A percentile compares a stretch with the other conserved stretches of the same genome.
phyloP scores from a whole-genome alignment of 2,888 invertebrate genomes.

The Seladonia tumulorum region DNA sequence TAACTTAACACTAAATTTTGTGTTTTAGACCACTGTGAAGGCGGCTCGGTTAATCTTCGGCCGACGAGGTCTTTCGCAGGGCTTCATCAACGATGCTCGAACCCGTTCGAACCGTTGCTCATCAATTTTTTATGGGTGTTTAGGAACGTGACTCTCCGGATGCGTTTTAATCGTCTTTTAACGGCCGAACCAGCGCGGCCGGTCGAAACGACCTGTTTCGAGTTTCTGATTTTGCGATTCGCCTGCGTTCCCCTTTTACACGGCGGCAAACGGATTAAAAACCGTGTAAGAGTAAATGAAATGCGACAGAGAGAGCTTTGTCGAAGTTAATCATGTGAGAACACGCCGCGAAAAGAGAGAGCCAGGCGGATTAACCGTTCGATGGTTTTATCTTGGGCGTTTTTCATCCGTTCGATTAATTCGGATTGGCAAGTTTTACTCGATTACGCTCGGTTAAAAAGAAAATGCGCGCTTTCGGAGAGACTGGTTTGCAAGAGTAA shows the following conservation, averaged over 20 bases:
- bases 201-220: neutral
- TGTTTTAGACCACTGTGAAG: too few species aligned
- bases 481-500: neutral
- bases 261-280: neutral
- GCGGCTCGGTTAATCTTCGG: conserved; percentile 3
- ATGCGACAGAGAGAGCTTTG: too few species aligned
- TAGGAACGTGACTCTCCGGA: neutral
- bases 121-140: neutral
- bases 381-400: neutral
- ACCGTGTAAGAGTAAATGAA: neutral
- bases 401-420: neutral
- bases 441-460: neutral
- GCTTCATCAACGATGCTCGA: neutral
- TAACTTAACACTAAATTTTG: too few species aligned
- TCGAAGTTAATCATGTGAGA: neutral
- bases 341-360: neutral
- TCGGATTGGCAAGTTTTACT: neutral
- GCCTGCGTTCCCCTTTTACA: neutral
- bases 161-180: neutral
- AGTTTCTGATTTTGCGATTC: neutral
- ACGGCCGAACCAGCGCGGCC: neutral
- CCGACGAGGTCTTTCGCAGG: neutral
- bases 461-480: neutral
- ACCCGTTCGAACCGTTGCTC: neutral
- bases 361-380: neutral